Evolutionary conservation across 2,888 invertebrate species (phyloP), one percentile per base, ranked within the genome.

Genomic region (Melikaiella ostensackeni): DNA sequence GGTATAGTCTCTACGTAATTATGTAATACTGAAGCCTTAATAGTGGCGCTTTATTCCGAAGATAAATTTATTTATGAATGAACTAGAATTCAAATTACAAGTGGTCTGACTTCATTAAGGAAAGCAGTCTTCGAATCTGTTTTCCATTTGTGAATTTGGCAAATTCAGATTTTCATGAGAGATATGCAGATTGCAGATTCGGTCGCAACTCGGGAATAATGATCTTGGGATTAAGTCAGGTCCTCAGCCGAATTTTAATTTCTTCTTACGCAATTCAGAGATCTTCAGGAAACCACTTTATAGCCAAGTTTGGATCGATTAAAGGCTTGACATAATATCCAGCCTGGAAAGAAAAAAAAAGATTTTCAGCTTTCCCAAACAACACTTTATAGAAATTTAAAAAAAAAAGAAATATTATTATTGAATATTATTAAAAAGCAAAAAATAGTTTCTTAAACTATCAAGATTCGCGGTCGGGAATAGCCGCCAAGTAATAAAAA

Each of bases 21-120:
- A 21, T 46, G 42, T 21, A 55, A 55, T 55, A 21, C 55, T 2
- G 19, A 55, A 55, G 21, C 21, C 21, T 55, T 55, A 55, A 55
- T 9, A 55, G 21, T 21, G 2, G 21, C 55, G 21, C 21, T 21
- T 55, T 57, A 24, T 57, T 21, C 21, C 21, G 11, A 11, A 24
- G 21, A 57, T 57, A 57, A 57, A 57, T 57, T 57, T 57, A 57
- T 57, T 57, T 57, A 57, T 57, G 55, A 57, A 57, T 57, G 21
- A 57, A 24, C 55, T 24, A 21, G 55, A 57, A 57, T 57, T 57
- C 9, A 57, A 57, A 57, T 57, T 57, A 11, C 55, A 11, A 57
- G 9, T 21, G 21, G 21, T 24, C 21, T 24, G 55, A 24, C 21
- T 57, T 57, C 21, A 21, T 21, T 57, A 57, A 11, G 55, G 24